Base-by-base conservation (phyloP, 2,113 vertebrate species). In the Romanogobio albipinnatus region DNA sequence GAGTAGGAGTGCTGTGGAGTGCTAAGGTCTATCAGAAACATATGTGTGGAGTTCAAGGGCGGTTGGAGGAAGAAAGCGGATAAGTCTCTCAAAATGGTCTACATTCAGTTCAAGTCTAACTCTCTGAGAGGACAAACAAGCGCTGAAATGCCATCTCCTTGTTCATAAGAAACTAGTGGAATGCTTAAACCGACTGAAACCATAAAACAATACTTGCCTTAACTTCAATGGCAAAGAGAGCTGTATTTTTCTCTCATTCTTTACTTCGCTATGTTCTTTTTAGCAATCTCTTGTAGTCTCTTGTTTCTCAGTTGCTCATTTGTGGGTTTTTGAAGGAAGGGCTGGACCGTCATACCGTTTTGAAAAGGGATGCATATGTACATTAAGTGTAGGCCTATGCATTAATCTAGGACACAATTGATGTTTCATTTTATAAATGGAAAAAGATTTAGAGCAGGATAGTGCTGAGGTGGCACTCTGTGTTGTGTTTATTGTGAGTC, bases 11-110 rank as follows among this genome's bases (percentile, higher is more conserved):
- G 17, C 88, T 90, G 91, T 93, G 92, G 93, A 93, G 94, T 93
- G 15, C 88, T 90, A 91, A 94, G 92, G 92, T 94, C 94, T 93
- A 95, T 96, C 93, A 96, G 93, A 96, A 96, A 90, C 95, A 96
- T 92, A 91, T 95, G 94, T 94, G 90, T 88, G 43, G 75, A 91
- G 85, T 92, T 94, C 94, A 93, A 92, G 94, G 93, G 91, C 89
- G 90, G 86, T 86, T 89, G 92, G 81, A 86, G 64, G 86, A 90
- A 58, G 10, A 81, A 77, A 53, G 90, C 89, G 79, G 93, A 93
- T 91, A 92, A 93, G 92, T 86, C 92, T 92, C 86, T 87, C 90
- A 87, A 92, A 91, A 89, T 89, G 68, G 80, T 89, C 89, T 90
- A 82, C 45, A 49, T 84, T 92, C 85, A 83, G 88, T 62, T 75